Percentiles rank a stretch among this genome's conserved stretches.
phyloP scores from a whole-genome alignment of 2,113 vertebrate genomes.

The Austrofundulus limnaeus region DNA sequence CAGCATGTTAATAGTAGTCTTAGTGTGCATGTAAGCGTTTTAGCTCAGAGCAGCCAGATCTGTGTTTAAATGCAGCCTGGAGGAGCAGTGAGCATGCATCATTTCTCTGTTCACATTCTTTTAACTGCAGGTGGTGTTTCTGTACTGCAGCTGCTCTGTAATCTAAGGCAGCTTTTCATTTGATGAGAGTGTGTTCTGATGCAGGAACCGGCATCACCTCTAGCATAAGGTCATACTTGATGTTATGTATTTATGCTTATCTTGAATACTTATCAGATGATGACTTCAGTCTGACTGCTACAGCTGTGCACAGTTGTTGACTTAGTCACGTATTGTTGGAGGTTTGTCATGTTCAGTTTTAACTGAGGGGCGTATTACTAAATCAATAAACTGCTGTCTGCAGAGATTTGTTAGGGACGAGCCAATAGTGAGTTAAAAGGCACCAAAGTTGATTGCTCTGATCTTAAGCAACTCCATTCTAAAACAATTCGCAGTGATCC shows the following conservation, averaged over 20 bases:
- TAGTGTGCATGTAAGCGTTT: neutral
- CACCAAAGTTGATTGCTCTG: too few species aligned
- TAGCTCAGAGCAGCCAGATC: neutral
- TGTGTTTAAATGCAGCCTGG: conserved; percentile 7
- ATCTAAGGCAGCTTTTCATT: conserved; percentile 1
- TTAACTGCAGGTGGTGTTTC: neutral
- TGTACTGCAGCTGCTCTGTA: neutral
- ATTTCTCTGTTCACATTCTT: neutral
- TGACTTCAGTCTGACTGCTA: conserved; percentile 10
- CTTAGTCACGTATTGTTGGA: conserved; percentile 10
- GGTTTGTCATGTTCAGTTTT: neutral
- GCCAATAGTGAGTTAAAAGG: too few species aligned
- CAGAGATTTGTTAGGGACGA: neutral
- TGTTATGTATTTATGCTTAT: conserved; percentile 12
- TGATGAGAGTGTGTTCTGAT: neutral
- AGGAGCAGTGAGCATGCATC: neutral
- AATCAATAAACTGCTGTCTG: conserved; percentile 26
- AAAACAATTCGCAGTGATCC: too few species aligned
- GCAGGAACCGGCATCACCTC: conserved; percentile 6
- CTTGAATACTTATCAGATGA: conserved; percentile 14
- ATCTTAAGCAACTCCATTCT: too few species aligned
- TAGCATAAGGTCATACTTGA: neutral
- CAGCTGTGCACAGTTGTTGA: conserved; percentile 3
- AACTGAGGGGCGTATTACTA: conserved; percentile 17
- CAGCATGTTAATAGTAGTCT: neutral